Percentiles rank a stretch among this genome's conserved stretches.
These are phyloP conservation scores for Coturnix japonica DNA, from an alignment of 2,113 vertebrate genomes.

Conservation along the genomic window DNA sequence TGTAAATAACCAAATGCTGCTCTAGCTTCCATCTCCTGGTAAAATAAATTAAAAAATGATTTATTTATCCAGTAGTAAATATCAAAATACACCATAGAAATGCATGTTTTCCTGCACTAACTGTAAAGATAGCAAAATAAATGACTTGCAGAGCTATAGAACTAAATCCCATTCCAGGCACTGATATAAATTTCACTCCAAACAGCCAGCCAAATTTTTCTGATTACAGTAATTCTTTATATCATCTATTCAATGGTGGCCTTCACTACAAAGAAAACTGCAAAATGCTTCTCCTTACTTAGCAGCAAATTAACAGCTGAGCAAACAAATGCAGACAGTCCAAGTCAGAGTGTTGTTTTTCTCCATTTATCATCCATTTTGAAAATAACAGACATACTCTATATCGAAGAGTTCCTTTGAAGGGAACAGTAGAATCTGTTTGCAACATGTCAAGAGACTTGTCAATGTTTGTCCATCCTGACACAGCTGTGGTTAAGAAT, in stretches of 20 bases:
- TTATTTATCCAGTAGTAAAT: neutral
- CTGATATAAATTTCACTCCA: neutral
- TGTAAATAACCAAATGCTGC: neutral
- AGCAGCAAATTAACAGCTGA: neutral
- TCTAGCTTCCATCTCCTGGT: neutral
- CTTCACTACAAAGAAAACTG: neutral
- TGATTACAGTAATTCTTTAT: neutral
- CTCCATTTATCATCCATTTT: neutral
- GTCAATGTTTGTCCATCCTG: neutral
- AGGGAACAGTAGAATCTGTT: neutral
- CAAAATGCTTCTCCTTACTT: neutral
- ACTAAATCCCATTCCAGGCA: neutral
- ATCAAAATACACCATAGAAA: neutral
- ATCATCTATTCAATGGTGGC: neutral
- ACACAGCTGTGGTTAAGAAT: neutral
- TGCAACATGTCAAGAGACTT: neutral
- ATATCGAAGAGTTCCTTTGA: neutral
- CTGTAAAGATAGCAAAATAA: neutral
- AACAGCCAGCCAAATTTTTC: neutral
- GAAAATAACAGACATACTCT: neutral
- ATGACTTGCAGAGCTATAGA: neutral
- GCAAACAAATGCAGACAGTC: neutral
- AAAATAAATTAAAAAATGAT: neutral
- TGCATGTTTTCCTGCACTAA: neutral
- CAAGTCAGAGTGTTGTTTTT: neutral